phyloP scores from a whole-genome alignment of 2,888 invertebrate genomes.

The Epinotia brunnichana region DNA sequence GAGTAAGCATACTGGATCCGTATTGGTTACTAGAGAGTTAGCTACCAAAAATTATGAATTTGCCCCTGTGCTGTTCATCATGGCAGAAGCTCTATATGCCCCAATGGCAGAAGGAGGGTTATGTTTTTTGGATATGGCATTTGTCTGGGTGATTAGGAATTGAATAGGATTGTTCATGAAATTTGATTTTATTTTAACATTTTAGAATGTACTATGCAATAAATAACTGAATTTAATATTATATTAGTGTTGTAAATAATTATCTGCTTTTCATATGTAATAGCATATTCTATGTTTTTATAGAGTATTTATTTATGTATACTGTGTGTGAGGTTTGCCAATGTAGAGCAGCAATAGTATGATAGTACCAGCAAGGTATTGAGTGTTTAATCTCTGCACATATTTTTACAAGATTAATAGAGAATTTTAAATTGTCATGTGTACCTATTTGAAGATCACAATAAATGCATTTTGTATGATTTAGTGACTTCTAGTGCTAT shows the following conservation, averaged over 20 bases:
- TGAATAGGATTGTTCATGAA: conserved; percentile 31
- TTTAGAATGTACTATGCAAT: conserved; percentile 40
- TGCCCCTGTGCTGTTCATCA: not conserved
- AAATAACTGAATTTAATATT: conserved; percentile 40
- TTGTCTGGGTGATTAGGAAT: conserved; percentile 21
- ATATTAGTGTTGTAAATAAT: conserved; percentile 41
- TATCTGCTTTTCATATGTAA: conserved; percentile 37
- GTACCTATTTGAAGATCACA: conserved; percentile 37
- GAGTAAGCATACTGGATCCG: conserved; percentile 23
- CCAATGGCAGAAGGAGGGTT: too few relatives aligned
- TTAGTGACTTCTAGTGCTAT: conserved; percentile 36
- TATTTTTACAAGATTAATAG: conserved; percentile 21
- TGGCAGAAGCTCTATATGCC: not conserved
- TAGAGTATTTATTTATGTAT: conserved; percentile 32
- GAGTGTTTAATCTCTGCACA: conserved; percentile 24
- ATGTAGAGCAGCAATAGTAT: conserved; percentile 37
- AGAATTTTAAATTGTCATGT: conserved; percentile 30
- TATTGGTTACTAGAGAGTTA: conserved; percentile 3
- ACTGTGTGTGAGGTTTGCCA: conserved; percentile 30
- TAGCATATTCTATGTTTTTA: conserved; percentile 41
- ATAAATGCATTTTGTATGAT: conserved; percentile 44
- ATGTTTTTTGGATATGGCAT: not conserved
- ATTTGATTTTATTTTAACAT: conserved; percentile 30
- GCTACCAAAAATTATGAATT: conserved; percentile 24
- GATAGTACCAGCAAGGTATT: conserved; percentile 30